These are phyloP conservation scores for Diploscapter pachys DNA, from an alignment of 1,140 invertebrate genomes.

Conservation along the genomic window DNA sequence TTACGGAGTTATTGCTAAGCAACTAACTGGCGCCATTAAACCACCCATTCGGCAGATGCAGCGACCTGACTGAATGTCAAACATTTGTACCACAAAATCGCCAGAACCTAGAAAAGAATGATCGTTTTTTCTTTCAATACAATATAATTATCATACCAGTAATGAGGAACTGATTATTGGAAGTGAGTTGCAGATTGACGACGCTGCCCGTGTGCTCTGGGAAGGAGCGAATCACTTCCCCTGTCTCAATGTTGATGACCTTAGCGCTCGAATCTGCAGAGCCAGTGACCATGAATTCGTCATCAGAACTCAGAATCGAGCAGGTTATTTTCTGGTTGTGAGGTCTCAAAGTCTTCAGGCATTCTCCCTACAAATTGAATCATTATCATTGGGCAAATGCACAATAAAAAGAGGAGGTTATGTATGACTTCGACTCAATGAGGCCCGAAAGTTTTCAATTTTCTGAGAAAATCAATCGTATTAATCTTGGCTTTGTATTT, in stretches of 20 bases:
- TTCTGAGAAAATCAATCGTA: too few relatives aligned
- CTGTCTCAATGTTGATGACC: conserved; percentile 48
- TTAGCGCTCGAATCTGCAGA: conserved; percentile 54
- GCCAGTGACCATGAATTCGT: conserved; percentile 49
- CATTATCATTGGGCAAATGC: conserved; percentile 16
- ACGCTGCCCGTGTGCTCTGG: conserved; percentile 54
- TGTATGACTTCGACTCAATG: background rate
- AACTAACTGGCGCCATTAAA: conserved; percentile 58
- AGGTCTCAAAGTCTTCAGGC: conserved; percentile 42
- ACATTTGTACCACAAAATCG: conserved; percentile 58
- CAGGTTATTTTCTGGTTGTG: conserved; percentile 47
- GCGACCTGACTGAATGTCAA: conserved; percentile 46
- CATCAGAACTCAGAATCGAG: conserved; percentile 48
- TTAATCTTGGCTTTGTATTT: too few relatives aligned
- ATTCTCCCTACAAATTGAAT: conserved; percentile 38
- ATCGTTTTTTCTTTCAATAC: background rate
- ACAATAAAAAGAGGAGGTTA: background rate
- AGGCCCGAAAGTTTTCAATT: background rate
- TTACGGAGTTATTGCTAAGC: conserved; percentile 51
- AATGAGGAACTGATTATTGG: conserved; percentile 51
- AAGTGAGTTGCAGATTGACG: conserved; percentile 51
- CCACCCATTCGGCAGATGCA: conserved; percentile 50
- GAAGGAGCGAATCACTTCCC: conserved; percentile 47
- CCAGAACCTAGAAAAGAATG: conserved; percentile 48
- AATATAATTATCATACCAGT: conserved; percentile 43